Percentiles rank a stretch among this genome's conserved stretches.
These are phyloP conservation scores for Etheostoma spectabile DNA, from an alignment of 2,113 vertebrate species.

Conservation along the genomic window DNA sequence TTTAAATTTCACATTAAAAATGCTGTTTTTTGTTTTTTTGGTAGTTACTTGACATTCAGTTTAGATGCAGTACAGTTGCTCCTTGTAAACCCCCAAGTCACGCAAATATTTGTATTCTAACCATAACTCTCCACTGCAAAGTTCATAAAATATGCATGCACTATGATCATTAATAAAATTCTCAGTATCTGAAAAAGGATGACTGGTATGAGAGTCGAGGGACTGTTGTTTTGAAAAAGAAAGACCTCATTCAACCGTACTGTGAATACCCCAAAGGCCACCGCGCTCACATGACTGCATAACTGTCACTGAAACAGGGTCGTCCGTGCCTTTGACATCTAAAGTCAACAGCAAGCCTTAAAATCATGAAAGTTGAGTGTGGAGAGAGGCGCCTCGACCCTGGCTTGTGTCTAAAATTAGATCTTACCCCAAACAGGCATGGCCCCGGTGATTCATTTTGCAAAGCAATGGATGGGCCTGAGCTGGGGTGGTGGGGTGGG, in stretches of 20 bases:
- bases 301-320: conserved; percentile 9
- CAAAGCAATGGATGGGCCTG: conserved; percentile 41
- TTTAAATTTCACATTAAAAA: background rate
- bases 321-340: conserved; percentile 2
- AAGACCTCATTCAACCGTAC: background rate
- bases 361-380: conserved; percentile 28
- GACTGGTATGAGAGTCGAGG: background rate
- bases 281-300: conserved; percentile 32
- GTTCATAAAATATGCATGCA: background rate
- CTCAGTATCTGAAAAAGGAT: background rate
- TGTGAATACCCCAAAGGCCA: background rate
- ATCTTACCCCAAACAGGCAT: conserved; percentile 60
- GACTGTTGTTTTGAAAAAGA: background rate
- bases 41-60: background rate
- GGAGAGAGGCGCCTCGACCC: conserved; percentile 48
- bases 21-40: background rate
- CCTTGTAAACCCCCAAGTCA: background rate
- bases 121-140: no score
- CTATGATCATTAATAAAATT: background rate
- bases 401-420: conserved; percentile 76
- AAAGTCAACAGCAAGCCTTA: conserved; percentile 37
- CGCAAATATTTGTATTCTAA: no score
- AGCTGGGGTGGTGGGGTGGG: no score
- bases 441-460: conserved; percentile 73
- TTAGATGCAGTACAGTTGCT: background rate